Percentiles rank a stretch among this genome's conserved stretches.
Conservation (phyloP, 1,140 invertebrate species). For the Gerris buenoi region DNA sequence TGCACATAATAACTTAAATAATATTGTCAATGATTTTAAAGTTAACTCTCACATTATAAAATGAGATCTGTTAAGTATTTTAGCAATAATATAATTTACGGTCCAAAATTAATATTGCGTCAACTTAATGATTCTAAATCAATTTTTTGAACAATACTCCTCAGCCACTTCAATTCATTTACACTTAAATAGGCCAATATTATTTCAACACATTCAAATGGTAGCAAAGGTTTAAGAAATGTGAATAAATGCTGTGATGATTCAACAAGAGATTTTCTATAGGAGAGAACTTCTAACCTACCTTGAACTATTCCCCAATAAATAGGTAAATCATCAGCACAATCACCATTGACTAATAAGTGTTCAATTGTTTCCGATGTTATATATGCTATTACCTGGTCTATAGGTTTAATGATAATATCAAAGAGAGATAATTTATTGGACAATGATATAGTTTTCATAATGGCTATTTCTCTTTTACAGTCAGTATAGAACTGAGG, state of each 20-base stretch:
- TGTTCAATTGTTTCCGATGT: neutral
- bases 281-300: neutral
- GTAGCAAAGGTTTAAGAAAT: neutral
- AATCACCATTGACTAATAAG: neutral
- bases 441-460: neutral
- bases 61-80: too few species aligned
- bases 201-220: neutral
- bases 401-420: neutral
- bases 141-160: too few species aligned
- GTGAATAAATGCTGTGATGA: neutral
- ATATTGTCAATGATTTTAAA: too few species aligned
- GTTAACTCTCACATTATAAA: too few species aligned
- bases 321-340: neutral
- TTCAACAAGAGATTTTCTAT: neutral
- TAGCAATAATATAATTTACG: too few species aligned
- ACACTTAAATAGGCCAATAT: too few species aligned
- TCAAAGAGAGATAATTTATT: neutral
- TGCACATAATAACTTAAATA: too few species aligned
- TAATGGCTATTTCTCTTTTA: neutral
- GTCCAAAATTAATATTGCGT: too few species aligned
- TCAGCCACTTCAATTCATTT: too few species aligned
- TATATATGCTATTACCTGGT: neutral
- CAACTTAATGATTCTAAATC: too few species aligned
- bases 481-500: neutral
- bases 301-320: neutral